These are phyloP conservation scores for Drosophila quasianomalipes DNA, from an alignment of 2,888 invertebrate species.

Conservation along the genomic window DNA sequence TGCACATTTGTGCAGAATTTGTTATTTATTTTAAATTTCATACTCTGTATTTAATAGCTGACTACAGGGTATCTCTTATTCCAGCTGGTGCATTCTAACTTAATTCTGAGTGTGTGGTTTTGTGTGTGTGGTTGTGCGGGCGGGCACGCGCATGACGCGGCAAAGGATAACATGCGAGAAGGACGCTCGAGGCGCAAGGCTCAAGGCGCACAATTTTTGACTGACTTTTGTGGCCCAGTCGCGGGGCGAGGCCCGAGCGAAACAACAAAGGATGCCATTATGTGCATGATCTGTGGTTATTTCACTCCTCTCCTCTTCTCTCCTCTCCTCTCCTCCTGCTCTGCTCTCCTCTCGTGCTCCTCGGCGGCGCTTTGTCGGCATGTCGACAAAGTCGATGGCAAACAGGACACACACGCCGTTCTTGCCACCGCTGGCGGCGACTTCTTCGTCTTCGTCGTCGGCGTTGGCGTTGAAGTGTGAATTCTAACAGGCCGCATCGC, in stretches of 20 bases:
- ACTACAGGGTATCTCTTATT: neutral
- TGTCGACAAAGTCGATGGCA: slow-evolving; percentile 38
- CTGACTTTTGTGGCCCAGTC: slow-evolving; percentile 30
- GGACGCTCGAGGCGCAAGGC: slow-evolving; percentile 31
- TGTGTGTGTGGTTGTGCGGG: slow-evolving; percentile 35
- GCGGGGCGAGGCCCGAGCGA: slow-evolving; percentile 12
- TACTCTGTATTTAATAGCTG: too few species aligned
- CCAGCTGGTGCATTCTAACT: neutral
- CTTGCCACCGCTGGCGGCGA: slow-evolving; percentile 42
- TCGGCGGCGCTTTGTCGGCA: slow-evolving; percentile 77
- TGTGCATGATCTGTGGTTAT: slow-evolving; percentile 80
- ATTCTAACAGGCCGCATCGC: slow-evolving; percentile 78
- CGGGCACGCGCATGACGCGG: slow-evolving; percentile 69
- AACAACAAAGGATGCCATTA: slow-evolving; percentile 73
- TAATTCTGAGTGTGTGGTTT: neutral
- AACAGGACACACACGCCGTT: slow-evolving; percentile 60
- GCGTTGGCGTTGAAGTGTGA: slow-evolving; percentile 71
- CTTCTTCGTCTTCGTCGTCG: slow-evolving; percentile 1
- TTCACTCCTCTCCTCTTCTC: slow-evolving; percentile 10
- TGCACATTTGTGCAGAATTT: neutral
- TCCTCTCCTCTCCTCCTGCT: neutral
- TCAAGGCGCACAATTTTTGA: neutral
- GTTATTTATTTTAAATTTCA: neutral
- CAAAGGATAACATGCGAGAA: slow-evolving; percentile 56
- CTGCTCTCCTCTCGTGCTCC: slow-evolving; percentile 9